phyloP scores from a whole-genome alignment of 2,113 vertebrate species.

The Jacana jacana region DNA sequence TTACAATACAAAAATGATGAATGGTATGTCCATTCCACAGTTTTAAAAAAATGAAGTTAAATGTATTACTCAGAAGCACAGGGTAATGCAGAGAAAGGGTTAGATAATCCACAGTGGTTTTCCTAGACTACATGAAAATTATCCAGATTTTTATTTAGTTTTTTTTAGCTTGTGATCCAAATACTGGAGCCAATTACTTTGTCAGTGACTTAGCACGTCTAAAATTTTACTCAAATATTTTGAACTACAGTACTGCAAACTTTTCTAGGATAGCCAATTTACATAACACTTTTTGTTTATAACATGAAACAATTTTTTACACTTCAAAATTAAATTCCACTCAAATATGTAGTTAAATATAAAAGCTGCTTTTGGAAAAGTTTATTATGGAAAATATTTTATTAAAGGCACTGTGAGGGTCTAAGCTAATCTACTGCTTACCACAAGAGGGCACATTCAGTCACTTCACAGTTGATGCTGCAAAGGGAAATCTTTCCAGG shows the following conservation, averaged over 20 bases:
- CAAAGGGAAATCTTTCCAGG: conserved; percentile 62
- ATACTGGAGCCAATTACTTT: background rate
- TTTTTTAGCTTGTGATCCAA: background rate
- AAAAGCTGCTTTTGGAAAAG: background rate
- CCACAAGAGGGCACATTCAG: conserved; percentile 81
- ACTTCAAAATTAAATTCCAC: background rate
- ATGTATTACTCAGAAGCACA: background rate
- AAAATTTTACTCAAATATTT: background rate
- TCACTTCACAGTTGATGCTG: conserved; percentile 65
- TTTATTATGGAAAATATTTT: background rate
- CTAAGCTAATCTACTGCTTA: conserved; percentile 36
- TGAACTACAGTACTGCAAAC: background rate
- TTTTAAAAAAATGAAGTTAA: background rate
- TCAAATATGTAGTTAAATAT: background rate
- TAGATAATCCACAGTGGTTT: background rate
- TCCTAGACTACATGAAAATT: background rate
- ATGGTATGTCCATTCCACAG: background rate
- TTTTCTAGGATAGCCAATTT: background rate
- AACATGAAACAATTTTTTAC: background rate
- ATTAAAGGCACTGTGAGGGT: background rate
- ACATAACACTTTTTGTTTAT: background rate
- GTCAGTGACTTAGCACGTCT: background rate
- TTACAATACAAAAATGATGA: background rate
- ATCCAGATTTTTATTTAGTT: background rate
- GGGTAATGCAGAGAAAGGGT: background rate